Conservation (phyloP, 2,888 invertebrate species). For the Platynereis dumerilii region DNA sequence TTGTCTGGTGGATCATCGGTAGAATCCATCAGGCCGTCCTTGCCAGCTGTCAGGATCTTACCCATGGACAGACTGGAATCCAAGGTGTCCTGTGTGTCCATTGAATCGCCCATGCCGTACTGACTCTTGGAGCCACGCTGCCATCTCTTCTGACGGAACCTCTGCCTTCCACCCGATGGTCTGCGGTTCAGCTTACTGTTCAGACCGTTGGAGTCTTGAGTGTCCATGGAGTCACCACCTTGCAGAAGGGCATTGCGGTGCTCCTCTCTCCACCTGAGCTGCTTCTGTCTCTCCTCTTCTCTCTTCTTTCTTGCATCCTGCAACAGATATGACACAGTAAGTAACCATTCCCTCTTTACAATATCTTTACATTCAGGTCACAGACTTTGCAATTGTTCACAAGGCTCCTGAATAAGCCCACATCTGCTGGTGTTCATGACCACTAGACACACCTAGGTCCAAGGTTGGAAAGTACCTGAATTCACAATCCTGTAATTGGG, state of each 20-base stretch:
- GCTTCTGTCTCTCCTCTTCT: conserved; percentile 42
- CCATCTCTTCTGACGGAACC: conserved; percentile 35
- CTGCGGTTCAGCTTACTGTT: conserved; percentile 8
- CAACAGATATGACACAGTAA: not conserved
- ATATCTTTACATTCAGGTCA: too few relatives aligned
- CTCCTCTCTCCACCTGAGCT: conserved; percentile 41
- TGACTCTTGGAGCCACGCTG: conserved; percentile 23
- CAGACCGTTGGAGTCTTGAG: conserved; percentile 20
- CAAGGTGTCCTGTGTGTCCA: conserved; percentile 30
- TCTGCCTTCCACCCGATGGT: conserved; percentile 20
- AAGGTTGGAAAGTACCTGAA: too few relatives aligned
- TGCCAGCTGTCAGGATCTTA: conserved; percentile 15
- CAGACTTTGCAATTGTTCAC: too few relatives aligned
- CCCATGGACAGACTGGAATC: conserved; percentile 31
- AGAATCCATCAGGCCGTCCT: conserved; percentile 24
- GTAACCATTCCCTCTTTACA: too few relatives aligned
- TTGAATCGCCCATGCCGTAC: conserved; percentile 19
- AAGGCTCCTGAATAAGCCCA: too few relatives aligned
- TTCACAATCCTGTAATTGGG: too few relatives aligned
- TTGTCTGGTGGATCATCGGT: conserved; percentile 19
- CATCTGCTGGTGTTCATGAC: too few relatives aligned
- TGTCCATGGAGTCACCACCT: conserved; percentile 24
- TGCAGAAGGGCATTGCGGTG: conserved; percentile 37
- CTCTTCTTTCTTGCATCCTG: conserved; percentile 42
- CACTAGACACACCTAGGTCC: too few relatives aligned